Evolutionary conservation across 2,113 vertebrate species (phyloP), one percentile per base, ranked within the genome.

Genomic region (Thunnus maccoyii): DNA sequence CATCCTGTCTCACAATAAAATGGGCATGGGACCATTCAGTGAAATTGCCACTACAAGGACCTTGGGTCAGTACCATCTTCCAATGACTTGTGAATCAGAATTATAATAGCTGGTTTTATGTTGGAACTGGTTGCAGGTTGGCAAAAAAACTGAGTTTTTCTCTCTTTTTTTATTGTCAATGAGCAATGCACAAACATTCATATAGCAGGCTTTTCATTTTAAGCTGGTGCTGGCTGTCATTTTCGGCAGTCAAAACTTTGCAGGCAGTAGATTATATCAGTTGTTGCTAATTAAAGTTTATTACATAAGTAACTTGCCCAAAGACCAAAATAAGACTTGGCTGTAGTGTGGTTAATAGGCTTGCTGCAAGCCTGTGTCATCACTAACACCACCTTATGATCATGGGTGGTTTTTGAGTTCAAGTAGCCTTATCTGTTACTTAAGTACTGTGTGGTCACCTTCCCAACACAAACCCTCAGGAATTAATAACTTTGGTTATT

Each of bases 11-110:
- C 96, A 97, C 80, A 99, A 99, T 90, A 96, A 96, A 77, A 90
- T 97, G 77, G 98, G 98, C 32, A 96, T 96, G 0, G 97, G 98
- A 11, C 98, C 98, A 27, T 99, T 98, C 94, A 99, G 97, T 8
- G 95, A 98, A 84, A 97, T 98, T 0, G 62, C 94, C 84, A 91
- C 94, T 15, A 86, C 94, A 0, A 73, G 87, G 54, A 98, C 97
- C 4, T 92, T 95, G 79, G 96, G 98, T 99, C 62, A 95, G 95
- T 89, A 32, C 14, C 11, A 36, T 56, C 36, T 14, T 3, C 2
- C 4, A 3, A 11, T 65, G 56, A 64, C 2, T 9, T 62, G 15
- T 61, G 16, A 11, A 82, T 61, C 17, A 3, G 3, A 15, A 50
- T n/a, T 36, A 8, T 3, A 18, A 36, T 8, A 44, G 16, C 18